phyloP scores from a whole-genome alignment of 2,113 vertebrate genomes.

The Polypterus bichir region DNA sequence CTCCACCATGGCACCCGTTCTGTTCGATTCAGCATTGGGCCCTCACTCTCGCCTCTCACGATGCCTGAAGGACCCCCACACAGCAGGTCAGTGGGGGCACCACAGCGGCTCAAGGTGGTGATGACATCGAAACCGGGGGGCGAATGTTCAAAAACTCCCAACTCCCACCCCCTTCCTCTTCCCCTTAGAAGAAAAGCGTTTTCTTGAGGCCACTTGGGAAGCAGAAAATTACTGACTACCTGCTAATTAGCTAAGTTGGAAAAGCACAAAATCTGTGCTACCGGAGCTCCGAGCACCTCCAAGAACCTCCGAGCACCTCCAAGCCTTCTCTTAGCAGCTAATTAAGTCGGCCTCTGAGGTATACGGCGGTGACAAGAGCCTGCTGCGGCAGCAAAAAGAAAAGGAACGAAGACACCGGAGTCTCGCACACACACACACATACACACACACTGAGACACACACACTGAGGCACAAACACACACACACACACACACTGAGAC shows the following conservation, averaged over 20 bases:
- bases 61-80: too few relatives aligned
- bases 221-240: conserved; percentile 60
- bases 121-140: too few relatives aligned
- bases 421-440: not conserved
- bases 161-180: conserved; percentile 12
- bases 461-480: not conserved
- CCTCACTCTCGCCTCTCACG: too few relatives aligned
- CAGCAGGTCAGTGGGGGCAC: too few relatives aligned
- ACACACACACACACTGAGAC: too few relatives aligned
- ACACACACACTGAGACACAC: not conserved
- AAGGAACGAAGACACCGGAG: conserved; percentile 17
- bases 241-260: conserved; percentile 68
- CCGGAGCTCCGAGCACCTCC: conserved; percentile 39
- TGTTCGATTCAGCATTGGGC: too few relatives aligned
- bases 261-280: conserved; percentile 47
- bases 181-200: conserved; percentile 30
- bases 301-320: conserved; percentile 40
- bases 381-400: conserved; percentile 52
- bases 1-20: too few relatives aligned
- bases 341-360: conserved; percentile 63
- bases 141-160: too few relatives aligned
- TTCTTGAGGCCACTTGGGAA: conserved; percentile 41
- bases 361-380: conserved; percentile 41
- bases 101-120: too few relatives aligned
- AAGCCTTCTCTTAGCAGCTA: conserved; percentile 59